Evolutionary conservation across 2,113 vertebrate genomes (phyloP).

Genomic region (Campylorhamphus procurvoides): DNA sequence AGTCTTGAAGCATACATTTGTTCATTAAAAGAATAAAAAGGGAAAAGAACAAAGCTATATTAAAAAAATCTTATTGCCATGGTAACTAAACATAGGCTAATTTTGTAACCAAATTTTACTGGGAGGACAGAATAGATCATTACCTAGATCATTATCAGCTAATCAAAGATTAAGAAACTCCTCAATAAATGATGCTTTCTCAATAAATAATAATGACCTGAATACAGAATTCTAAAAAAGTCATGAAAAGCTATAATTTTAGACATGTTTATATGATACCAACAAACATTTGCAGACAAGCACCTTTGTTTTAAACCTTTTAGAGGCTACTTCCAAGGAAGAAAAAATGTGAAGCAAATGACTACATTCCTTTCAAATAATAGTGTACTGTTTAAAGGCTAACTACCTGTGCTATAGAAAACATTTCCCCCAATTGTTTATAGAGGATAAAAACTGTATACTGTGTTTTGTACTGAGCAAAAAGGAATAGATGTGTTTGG

Average conservation of each 20-base stretch:
- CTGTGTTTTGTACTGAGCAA: background rate
- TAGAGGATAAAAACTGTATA: background rate
- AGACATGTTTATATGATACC: background rate
- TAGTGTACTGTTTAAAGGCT: background rate
- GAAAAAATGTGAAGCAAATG: background rate
- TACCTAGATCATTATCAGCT: background rate
- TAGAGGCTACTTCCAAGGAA: background rate
- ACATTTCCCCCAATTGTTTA: background rate
- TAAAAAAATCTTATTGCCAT: slow-evolving; percentile 16
- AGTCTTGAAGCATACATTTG: background rate
- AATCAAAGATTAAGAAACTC: background rate
- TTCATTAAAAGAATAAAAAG: background rate
- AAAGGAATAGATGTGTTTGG: background rate
- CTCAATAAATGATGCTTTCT: background rate
- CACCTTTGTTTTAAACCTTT: background rate
- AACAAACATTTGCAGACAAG: background rate
- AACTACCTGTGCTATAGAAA: background rate
- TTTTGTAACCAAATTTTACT: background rate
- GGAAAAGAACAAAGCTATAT: background rate
- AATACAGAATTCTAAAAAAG: background rate
- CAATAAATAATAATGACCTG: background rate
- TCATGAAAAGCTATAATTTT: background rate
- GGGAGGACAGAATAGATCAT: background rate
- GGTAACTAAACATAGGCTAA: slow-evolving; percentile 8
- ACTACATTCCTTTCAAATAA: background rate